Base-by-base conservation (phyloP, 1,140 invertebrate species). In the Phenacoccus solenopsis region DNA sequence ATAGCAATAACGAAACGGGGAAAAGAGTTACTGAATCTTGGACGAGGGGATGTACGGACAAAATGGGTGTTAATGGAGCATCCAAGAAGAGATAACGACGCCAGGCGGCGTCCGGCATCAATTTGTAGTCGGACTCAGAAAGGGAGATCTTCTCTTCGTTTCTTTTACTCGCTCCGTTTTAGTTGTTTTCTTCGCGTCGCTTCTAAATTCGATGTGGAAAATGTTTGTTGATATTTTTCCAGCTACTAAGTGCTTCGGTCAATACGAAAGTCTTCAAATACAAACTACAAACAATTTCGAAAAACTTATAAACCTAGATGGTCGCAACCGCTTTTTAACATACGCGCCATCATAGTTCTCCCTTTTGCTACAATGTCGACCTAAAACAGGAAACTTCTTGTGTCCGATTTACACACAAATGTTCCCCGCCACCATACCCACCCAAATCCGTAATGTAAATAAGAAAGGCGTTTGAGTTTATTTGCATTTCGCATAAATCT, bases 401-500 rank as follows among this genome's bases (percentile, higher is more conserved):
- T 38, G 32, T 38, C 32, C 32, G 32, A 38, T 38, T 38, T 38
- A 10, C 32, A n/a, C 32, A 9, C 32, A 38, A 38, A 38, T 38
- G 56, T 59, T 59, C 21, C 56, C 56, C 21, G 5, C 7, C 16
- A 5, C 21, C 16, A 9, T 7, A 4, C 16, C 16, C 16, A 59
- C 5, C 56, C 16, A 64, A 64, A 64, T 64, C 59, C 59, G 22
- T 25, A 64, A 64, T 9, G 59, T 64, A 64, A 64, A 64, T 64
- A 64, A 64, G 59, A 64, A 64, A 64, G 59, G 59, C 59, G 59
- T 64, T 64, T 10, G 25, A 64, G 59, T 64, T 64, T 64, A 64
- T 64, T 64, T 64, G 25, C 59, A 64, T 64, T 64, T 64, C 59
- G 59, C 59, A 64, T 64, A 64, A 64, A 64, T 64, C 59, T 64